These are phyloP conservation scores for Poeciliopsis paucimaculata DNA, from an alignment of 2,797 vertebrate species.

Conservation along the genomic window DNA sequence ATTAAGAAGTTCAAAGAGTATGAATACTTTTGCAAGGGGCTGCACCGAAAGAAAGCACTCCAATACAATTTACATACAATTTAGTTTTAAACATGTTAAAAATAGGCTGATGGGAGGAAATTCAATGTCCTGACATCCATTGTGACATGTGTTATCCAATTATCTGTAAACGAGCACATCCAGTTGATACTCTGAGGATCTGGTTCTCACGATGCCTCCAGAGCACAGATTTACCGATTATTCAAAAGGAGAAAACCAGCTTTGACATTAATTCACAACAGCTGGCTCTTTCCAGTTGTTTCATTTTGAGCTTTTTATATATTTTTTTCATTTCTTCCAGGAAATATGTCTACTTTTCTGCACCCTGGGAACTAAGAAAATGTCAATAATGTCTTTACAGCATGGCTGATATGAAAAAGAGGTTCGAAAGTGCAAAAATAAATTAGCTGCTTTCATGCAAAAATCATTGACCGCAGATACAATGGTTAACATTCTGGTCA, in stretches of 20 bases:
- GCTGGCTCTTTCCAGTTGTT: constrained; percentile 21
- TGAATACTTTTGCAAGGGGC: neutral
- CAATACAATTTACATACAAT: neutral
- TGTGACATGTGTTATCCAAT: neutral
- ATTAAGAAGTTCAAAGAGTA: neutral
- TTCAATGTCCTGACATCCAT: neutral
- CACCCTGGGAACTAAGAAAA: constrained; percentile 10
- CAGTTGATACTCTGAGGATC: constrained; percentile 21
- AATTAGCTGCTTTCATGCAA: constrained; percentile 44
- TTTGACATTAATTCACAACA: constrained; percentile 35
- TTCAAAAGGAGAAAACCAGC: constrained; percentile 34
- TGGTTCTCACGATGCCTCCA: constrained; percentile 8
- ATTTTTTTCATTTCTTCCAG: constrained; percentile 6
- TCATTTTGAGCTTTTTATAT: neutral
- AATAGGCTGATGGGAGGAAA: neutral
- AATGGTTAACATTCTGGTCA: constrained; percentile 50
- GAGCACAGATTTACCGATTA: constrained; percentile 31
- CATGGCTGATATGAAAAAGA: constrained; percentile 7
- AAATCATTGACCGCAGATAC: constrained; percentile 44
- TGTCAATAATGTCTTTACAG: constrained; percentile 38
- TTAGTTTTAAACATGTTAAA: neutral
- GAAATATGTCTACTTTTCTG: constrained; percentile 27
- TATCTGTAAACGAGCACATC: neutral
- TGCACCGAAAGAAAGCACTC: neutral
- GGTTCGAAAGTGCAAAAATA: constrained; percentile 29